A percentile compares a stretch with the other conserved stretches of the same genome.
These are phyloP conservation scores for Apodemus agrarius DNA, from an alignment of 2,797 vertebrate genomes.

Conservation along the genomic window DNA sequence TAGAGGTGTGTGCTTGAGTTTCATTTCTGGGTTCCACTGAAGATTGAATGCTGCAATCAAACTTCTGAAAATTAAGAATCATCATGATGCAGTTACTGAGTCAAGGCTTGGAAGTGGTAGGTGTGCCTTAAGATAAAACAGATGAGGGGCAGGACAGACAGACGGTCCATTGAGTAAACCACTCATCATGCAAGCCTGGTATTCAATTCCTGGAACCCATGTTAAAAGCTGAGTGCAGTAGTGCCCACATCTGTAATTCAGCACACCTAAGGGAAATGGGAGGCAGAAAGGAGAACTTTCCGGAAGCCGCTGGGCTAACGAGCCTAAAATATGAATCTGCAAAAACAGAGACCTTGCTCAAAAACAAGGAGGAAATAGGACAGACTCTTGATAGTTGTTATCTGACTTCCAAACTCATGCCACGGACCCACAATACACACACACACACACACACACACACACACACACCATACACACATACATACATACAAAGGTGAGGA, in stretches of 20 bases:
- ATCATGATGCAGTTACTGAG: background rate
- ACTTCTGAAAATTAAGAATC: background rate
- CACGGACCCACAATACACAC: background rate
- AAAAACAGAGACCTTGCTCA: background rate
- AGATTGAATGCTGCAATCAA: background rate
- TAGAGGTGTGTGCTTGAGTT: background rate
- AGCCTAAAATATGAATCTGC: background rate
- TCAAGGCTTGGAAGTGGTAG: background rate
- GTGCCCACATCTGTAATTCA: background rate
- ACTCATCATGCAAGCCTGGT: background rate
- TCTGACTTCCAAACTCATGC: background rate
- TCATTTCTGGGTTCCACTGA: constrained; percentile 18
- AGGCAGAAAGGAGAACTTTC: background rate
- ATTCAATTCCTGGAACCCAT: background rate
- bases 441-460: background rate
- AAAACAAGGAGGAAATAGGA: background rate
- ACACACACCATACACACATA: background rate
- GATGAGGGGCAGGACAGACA: background rate
- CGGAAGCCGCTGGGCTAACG: background rate
- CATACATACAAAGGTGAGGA: background rate
- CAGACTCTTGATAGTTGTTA: background rate
- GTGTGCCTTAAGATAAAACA: background rate
- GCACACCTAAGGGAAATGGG: background rate
- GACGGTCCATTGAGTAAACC: background rate
- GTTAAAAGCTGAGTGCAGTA: background rate